Conservation (phyloP, 2,888 invertebrate species). For the Apantesis nais region DNA sequence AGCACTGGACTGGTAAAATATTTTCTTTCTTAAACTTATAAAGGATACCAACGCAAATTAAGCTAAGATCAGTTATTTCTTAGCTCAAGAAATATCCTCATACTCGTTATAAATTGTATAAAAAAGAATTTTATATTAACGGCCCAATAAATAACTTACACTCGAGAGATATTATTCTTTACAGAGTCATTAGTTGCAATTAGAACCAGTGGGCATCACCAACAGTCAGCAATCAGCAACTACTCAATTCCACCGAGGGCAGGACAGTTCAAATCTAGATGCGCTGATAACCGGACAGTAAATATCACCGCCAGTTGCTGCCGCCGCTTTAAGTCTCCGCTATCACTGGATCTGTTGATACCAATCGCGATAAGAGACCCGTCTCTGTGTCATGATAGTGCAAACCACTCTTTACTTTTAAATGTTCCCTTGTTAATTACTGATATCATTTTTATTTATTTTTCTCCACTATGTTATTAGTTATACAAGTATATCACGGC, state of each 20-base stretch:
- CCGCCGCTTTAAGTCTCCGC: slow-evolving; percentile 24
- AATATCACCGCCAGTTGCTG: slow-evolving; percentile 17
- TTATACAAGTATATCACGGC: neutral
- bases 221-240: neutral
- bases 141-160: neutral
- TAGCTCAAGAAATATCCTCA: too few relatives aligned
- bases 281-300: slow-evolving; percentile 22
- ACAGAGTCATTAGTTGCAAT: neutral
- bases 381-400: slow-evolving; percentile 37
- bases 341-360: slow-evolving; percentile 35
- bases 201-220: neutral
- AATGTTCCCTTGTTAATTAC: slow-evolving; percentile 36
- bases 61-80: too few relatives aligned
- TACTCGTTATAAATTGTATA: too few relatives aligned
- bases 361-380: slow-evolving; percentile 35
- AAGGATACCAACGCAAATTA: too few relatives aligned
- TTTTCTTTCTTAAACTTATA: too few relatives aligned
- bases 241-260: neutral
- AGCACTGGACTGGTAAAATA: too few relatives aligned
- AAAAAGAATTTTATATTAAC: neutral
- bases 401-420: slow-evolving; percentile 39
- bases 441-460: neutral
- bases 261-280: slow-evolving; percentile 7
- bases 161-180: neutral
- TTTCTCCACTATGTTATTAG: neutral